A percentile compares a stretch with the other conserved stretches of the same genome.
Conservation (phyloP, 2,113 vertebrate species). For the Pituophis catenifer region DNA sequence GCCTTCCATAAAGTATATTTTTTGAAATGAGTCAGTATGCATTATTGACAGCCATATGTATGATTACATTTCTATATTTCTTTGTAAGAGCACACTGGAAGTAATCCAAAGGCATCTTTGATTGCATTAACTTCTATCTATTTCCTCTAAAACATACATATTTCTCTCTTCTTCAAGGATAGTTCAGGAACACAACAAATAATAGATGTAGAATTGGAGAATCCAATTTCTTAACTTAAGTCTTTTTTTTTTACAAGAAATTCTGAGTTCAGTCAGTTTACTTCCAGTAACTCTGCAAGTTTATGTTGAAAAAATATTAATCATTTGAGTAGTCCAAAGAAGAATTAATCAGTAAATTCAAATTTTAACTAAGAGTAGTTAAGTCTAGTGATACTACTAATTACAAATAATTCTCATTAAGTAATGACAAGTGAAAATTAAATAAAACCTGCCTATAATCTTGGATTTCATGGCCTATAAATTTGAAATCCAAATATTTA, state of each 20-base stretch:
- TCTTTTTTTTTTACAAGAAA: not conserved
- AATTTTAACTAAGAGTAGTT: not conserved
- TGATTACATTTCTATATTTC: too few species aligned
- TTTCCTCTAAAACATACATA: not conserved
- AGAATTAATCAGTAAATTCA: not conserved
- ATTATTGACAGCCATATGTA: too few species aligned
- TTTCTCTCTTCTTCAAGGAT: not conserved
- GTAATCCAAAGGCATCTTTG: too few species aligned
- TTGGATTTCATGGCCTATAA: not conserved
- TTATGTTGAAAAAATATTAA: not conserved
- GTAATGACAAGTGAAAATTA: not conserved
- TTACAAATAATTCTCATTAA: not conserved
- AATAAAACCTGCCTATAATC: not conserved
- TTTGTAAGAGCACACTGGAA: too few species aligned
- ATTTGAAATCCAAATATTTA: not conserved
- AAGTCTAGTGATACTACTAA: not conserved
- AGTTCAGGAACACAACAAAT: not conserved
- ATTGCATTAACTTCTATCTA: not conserved
- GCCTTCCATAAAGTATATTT: too few species aligned
- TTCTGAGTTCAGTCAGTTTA: not conserved
- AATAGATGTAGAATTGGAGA: not conserved
- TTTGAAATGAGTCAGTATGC: too few species aligned
- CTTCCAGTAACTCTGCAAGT: not conserved
- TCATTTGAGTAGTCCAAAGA: not conserved
- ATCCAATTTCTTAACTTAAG: not conserved